phyloP scores from a whole-genome alignment of 2,888 invertebrate species.

The Dynastes tityus region DNA sequence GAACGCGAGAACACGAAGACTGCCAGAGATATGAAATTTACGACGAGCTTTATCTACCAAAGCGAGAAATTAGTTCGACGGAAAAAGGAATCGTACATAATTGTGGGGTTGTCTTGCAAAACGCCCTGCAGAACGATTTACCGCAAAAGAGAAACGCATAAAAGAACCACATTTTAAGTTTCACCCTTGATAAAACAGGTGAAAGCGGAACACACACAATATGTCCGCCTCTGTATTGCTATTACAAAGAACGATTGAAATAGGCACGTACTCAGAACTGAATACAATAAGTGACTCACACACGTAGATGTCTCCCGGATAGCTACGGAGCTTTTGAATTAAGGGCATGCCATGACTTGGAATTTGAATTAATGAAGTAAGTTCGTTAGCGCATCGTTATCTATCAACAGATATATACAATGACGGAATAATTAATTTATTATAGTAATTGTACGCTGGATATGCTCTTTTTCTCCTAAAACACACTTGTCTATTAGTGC shows the following conservation, averaged over 20 bases:
- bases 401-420: background rate
- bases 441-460: too few relatives aligned
- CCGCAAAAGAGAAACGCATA: slow-evolving; percentile 26
- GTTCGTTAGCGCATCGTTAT: background rate
- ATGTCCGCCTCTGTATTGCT: slow-evolving; percentile 8
- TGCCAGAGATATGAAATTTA: slow-evolving; percentile 40
- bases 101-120: slow-evolving; percentile 26
- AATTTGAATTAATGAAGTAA: slow-evolving; percentile 3
- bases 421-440: background rate
- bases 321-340: background rate
- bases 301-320: background rate
- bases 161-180: slow-evolving; percentile 38
- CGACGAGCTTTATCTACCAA: slow-evolving; percentile 34
- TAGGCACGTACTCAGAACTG: background rate
- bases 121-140: slow-evolving; percentile 12
- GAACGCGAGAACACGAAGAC: slow-evolving; percentile 14
- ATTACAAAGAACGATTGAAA: slow-evolving; percentile 13
- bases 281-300: slow-evolving; percentile 15
- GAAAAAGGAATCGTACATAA: slow-evolving; percentile 39
- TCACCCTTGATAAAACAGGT: slow-evolving; percentile 31
- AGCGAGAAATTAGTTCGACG: slow-evolving; percentile 41
- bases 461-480: too few relatives aligned
- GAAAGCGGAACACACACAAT: slow-evolving; percentile 7
- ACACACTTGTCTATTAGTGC: too few relatives aligned
- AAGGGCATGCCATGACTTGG: background rate